These are phyloP conservation scores for Brachypalpus laphriformis DNA, from an alignment of 2,888 invertebrate species.

Conservation along the genomic window DNA sequence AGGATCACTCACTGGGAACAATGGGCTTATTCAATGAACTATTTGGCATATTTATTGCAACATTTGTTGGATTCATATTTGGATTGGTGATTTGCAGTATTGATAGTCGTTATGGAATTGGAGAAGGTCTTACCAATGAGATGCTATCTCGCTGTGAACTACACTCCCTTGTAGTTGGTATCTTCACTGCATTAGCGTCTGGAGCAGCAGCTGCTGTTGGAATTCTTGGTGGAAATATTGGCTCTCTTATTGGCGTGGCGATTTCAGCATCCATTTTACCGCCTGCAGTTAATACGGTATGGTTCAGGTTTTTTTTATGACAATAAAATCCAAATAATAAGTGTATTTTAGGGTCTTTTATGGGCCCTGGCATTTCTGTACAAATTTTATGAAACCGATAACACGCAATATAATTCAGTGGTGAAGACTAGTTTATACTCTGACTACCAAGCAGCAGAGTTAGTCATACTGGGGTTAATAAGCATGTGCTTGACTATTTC, in stretches of 20 bases:
- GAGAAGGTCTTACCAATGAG: slow-evolving; percentile 87
- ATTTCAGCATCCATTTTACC: slow-evolving; percentile 92
- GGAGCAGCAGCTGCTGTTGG: slow-evolving; percentile 91
- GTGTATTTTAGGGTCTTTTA: slow-evolving; percentile 84
- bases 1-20: slow-evolving; percentile 85
- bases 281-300: slow-evolving; percentile 90
- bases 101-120: slow-evolving; percentile 85
- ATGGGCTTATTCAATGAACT: slow-evolving; percentile 88
- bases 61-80: slow-evolving; percentile 87
- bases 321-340: neutral
- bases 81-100: slow-evolving; percentile 86
- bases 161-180: slow-evolving; percentile 88
- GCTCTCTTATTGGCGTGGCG: slow-evolving; percentile 91
- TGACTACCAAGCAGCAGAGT: slow-evolving; percentile 85
- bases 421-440: slow-evolving; percentile 84
- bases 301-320: slow-evolving; percentile 2
- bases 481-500: slow-evolving; percentile 89
- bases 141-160: slow-evolving; percentile 87
- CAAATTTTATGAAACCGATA: slow-evolving; percentile 83
- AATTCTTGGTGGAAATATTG: slow-evolving; percentile 90
- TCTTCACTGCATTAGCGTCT: slow-evolving; percentile 89
- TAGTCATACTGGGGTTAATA: slow-evolving; percentile 86
- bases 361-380: slow-evolving; percentile 87
- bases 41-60: slow-evolving; percentile 87
- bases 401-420: slow-evolving; percentile 82